phyloP scores from a whole-genome alignment of 2,797 vertebrate species.

The Lepilemur septentrionalis region DNA sequence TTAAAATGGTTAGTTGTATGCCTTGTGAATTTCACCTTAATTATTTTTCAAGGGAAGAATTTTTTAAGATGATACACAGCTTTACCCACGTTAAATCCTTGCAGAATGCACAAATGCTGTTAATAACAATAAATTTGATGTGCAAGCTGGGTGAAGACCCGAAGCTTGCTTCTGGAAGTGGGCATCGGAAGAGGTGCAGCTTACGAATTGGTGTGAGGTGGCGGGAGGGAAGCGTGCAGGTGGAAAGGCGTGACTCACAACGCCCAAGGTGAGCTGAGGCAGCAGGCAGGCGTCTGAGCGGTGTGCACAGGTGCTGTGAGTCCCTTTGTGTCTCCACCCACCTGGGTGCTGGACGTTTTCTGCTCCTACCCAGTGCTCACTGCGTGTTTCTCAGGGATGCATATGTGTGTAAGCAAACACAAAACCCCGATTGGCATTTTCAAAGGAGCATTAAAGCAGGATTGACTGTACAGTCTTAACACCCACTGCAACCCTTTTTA shows the following conservation, averaged over 20 bases:
- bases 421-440: neutral
- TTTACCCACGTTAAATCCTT: neutral
- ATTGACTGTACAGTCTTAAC: fast-evolving
- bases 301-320: fast-evolving
- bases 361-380: fast-evolving
- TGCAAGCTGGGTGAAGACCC: neutral
- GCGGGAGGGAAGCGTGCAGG: fast-evolving
- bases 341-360: neutral
- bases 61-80: neutral
- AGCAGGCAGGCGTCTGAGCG: neutral
- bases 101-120: no score
- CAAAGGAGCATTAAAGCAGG: neutral
- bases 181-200: fast-evolving
- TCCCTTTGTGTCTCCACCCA: fast-evolving
- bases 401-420: fast-evolving
- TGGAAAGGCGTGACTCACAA: fast-evolving
- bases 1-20: neutral
- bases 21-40: neutral
- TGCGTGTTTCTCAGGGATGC: neutral
- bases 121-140: fast-evolving
- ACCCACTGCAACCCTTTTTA: fast-evolving
- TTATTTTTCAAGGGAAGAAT: neutral
- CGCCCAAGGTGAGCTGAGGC: fast-evolving
- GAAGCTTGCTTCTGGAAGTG: fast-evolving
- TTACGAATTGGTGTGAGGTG: neutral